Conservation (phyloP, 2,888 invertebrate genomes). For the Synergus laeviventris region DNA sequence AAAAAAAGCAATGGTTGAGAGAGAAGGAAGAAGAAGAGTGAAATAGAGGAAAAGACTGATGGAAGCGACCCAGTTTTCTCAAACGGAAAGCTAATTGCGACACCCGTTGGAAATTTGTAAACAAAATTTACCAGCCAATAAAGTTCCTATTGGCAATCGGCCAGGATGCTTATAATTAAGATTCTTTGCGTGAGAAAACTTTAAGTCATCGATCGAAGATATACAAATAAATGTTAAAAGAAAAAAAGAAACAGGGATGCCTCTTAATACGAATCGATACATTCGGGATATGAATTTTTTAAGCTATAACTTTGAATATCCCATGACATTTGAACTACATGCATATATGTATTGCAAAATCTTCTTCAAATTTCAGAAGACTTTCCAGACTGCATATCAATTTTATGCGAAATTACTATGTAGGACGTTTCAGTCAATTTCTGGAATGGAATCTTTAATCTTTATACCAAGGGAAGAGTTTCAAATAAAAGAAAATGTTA, state of each 20-base stretch:
- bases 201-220: not conserved
- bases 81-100: conserved; percentile 16
- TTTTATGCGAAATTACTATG: no score
- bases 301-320: no score
- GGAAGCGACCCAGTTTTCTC: conserved; percentile 17
- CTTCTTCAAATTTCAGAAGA: no score
- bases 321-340: no score
- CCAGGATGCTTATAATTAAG: conserved; percentile 19
- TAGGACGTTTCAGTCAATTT: no score
- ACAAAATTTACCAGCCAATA: conserved; percentile 14
- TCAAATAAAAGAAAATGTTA: no score
- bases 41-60: conserved; percentile 13
- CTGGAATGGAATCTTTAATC: no score
- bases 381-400: no score
- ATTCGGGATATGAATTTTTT: no score
- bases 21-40: not conserved
- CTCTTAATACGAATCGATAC: no score
- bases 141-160: conserved; percentile 11
- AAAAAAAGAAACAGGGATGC: not conserved
- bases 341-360: no score
- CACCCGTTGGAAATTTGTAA: conserved; percentile 10
- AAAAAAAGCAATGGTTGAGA: not conserved
- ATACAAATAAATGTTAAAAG: not conserved
- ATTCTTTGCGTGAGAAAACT: not conserved
- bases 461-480: no score